Evolutionary conservation across 2,888 invertebrate species (phyloP), one percentile per base, ranked within the genome.

Genomic region (Lycocerus yunnanus): DNA sequence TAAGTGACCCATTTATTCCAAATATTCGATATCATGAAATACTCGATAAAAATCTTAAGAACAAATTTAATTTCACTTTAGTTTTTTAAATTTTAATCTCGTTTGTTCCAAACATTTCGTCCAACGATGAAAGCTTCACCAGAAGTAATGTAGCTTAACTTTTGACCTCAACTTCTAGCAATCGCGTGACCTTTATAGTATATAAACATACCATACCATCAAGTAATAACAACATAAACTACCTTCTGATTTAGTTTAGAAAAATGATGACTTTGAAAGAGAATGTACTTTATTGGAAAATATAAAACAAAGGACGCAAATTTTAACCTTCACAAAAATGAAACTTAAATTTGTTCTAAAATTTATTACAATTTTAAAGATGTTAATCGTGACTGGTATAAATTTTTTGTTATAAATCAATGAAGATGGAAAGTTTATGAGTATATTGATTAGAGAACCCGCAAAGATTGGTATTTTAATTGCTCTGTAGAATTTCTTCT

Each of bases 1-100:
- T 66, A 65, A 60, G 43, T 58, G 65, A 59, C 75, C 72, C 11
- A 69, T 72, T 75, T 75, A 15, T 71, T 70, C 11, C 15, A 69
- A 72, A 61, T 24, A 67, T 24, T 60, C 60, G 60, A 60, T 16
- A 16, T 60, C 60, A 9, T 63, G 8, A 3, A 18, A 20, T 18
- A 13, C 8, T 18, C n/a, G 15, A 63, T 16, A 15, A 10, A 60
- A 15, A 60, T 60, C 8, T n/a, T 0, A n/a, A n/a, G 2, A 43
- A 11, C 27, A 3, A 43, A 43, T 6, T 43, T 6, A 43, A n/a
- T 43, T 43, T 43, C 43, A 43, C n/a, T 43, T 43, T n/a, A n/a
- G n/a, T n/a, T 6, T 43, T 43, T 43, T n/a, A 43, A 43, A 43
- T n/a, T 43, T 43, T n/a, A 8, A 43, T 43, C 6, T 43, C 2